Conservation (phyloP, 1,140 invertebrate genomes). For the Drosophila kurseongensis region DNA sequence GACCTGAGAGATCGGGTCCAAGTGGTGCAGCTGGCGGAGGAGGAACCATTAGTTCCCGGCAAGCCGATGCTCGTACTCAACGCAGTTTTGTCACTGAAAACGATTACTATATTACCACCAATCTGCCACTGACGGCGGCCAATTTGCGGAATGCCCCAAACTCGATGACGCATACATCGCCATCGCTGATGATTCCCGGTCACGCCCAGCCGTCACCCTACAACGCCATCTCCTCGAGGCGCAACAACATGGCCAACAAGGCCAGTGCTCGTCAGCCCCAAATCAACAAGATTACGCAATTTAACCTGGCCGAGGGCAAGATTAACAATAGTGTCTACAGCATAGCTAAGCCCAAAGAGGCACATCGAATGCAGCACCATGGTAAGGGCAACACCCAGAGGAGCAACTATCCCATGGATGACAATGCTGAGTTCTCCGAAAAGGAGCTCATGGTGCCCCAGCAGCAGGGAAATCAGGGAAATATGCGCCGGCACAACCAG, state of each 20-base stretch:
- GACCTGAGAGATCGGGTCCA: slow-evolving; percentile 13
- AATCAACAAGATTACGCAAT: slow-evolving; percentile 40
- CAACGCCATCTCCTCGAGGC: slow-evolving; percentile 39
- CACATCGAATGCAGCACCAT: slow-evolving; percentile 14
- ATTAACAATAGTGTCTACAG: slow-evolving; percentile 8
- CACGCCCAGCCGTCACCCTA: slow-evolving; percentile 35
- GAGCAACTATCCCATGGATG: slow-evolving; percentile 21
- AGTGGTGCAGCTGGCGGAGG: slow-evolving; percentile 17
- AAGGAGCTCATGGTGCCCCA: slow-evolving; percentile 40
- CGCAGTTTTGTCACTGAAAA: slow-evolving; percentile 68
- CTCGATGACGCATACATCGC: not conserved
- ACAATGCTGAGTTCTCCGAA: slow-evolving; percentile 28
- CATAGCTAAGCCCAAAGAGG: slow-evolving; percentile 25
- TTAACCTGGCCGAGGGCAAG: slow-evolving; percentile 31
- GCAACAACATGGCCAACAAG: slow-evolving; percentile 33
- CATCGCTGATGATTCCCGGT: slow-evolving; percentile 13
- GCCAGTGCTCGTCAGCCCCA: slow-evolving; percentile 39
- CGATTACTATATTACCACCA: slow-evolving; percentile 70
- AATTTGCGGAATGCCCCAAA: slow-evolving; percentile 35
- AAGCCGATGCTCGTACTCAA: slow-evolving; percentile 46
- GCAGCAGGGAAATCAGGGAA: not conserved
- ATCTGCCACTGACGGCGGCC: slow-evolving; percentile 55
- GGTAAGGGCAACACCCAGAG: slow-evolving; percentile 41
- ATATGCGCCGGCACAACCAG: slow-evolving; percentile 14
- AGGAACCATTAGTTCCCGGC: slow-evolving; percentile 29